Evolutionary conservation across 92 coral and sea anemone species (phyloP).

Genomic region (Epizoanthus illoricatus): DNA sequence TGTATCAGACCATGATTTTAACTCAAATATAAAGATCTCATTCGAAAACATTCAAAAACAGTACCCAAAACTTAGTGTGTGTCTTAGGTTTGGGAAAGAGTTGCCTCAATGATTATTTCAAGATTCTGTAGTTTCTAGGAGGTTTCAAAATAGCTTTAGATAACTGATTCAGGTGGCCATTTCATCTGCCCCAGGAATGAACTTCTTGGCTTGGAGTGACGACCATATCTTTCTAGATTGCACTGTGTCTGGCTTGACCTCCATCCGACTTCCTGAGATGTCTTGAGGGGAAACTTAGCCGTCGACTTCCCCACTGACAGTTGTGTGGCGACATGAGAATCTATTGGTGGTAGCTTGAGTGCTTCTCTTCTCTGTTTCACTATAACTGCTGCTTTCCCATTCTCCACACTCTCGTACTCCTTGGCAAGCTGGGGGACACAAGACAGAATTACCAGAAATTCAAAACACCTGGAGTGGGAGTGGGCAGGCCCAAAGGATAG

Average conservation of each 20-base stretch:
- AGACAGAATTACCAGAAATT: not conserved
- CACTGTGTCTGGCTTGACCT: constrained; percentile 91
- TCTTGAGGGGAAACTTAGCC: constrained; percentile 77
- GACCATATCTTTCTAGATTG: constrained; percentile 88
- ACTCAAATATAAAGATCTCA: no score
- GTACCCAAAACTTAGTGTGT: no score
- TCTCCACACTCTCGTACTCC: constrained; percentile 76
- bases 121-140: no score
- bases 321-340: constrained; percentile 83
- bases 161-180: constrained; percentile 97
- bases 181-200: constrained; percentile 89
- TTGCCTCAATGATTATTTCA: no score
- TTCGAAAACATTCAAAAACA: no score
- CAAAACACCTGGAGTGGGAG: not conserved
- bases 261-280: constrained; percentile 93
- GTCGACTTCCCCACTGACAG: constrained; percentile 87
- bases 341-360: constrained; percentile 95
- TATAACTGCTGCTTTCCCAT: constrained; percentile 91
- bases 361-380: constrained; percentile 95
- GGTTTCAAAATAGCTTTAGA: constrained; percentile 27
- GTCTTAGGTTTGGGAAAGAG: no score
- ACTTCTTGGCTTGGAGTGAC: constrained; percentile 77
- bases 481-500: not conserved
- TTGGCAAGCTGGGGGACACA: constrained; percentile 69
- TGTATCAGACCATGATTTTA: no score